phyloP scores from a whole-genome alignment of 2,888 invertebrate species.

The Drosophila parthenogenetica region DNA sequence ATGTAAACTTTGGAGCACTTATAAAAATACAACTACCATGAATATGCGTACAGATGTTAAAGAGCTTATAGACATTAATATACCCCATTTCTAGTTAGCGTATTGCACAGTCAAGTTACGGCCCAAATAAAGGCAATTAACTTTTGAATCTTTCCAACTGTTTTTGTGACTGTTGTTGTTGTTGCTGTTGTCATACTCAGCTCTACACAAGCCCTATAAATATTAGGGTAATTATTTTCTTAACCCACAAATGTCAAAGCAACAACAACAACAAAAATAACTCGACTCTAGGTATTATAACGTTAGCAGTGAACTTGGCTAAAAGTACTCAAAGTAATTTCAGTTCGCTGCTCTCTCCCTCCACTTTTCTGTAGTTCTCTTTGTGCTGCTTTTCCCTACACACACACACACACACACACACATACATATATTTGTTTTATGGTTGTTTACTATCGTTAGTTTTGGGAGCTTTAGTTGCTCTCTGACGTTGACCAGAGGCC shows the following conservation, averaged over 20 bases:
- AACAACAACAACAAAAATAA: conserved; percentile 27
- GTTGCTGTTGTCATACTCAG: conserved; percentile 3
- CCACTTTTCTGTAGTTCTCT: not conserved
- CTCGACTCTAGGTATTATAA: conserved; percentile 41
- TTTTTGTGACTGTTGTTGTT: conserved; percentile 10
- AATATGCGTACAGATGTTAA: no score
- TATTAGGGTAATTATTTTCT: conserved; percentile 69
- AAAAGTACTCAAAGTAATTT: conserved; percentile 63
- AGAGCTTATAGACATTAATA: not conserved
- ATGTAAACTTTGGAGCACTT: no score
- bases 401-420: not conserved
- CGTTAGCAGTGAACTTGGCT: conserved; percentile 46
- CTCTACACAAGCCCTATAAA: conserved; percentile 47
- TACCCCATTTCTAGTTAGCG: not conserved
- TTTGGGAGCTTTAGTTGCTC: conserved; percentile 55
- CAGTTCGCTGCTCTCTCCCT: conserved; percentile 27
- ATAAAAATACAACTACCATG: no score
- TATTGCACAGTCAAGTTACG: conserved; percentile 2
- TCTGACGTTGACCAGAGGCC: conserved; percentile 62
- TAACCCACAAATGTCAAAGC: conserved; percentile 75
- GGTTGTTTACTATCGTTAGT: conserved; percentile 56
- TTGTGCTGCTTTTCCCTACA: not conserved
- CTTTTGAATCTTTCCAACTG: conserved; percentile 21
- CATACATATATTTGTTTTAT: conserved; percentile 52
- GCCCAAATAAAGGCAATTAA: conserved; percentile 12